Conservation (phyloP, 2,113 vertebrate species). For the Rhinogobius similis region DNA sequence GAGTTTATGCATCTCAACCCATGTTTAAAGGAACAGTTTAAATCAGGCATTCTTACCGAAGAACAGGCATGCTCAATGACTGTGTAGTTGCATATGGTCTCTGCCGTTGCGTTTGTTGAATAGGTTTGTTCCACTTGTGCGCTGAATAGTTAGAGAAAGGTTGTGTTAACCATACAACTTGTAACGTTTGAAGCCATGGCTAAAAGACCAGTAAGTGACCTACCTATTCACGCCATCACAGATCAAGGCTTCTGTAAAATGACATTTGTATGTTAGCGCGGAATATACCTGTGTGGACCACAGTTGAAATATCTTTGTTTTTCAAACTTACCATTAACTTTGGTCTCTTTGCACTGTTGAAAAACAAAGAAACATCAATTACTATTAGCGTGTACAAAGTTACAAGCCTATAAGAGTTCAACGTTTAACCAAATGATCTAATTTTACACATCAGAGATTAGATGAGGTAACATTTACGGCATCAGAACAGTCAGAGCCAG, state of each 20-base stretch:
- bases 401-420: neutral
- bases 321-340: slow-evolving; percentile 44
- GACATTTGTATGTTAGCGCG: neutral
- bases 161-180: neutral
- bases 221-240: slow-evolving; percentile 33
- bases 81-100: slow-evolving; percentile 34
- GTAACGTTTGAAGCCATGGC: neutral
- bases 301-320: neutral
- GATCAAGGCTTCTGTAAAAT: slow-evolving; percentile 35
- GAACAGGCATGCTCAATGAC: slow-evolving; percentile 51
- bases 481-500: no score
- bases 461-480: neutral
- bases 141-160: neutral
- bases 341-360: slow-evolving; percentile 49
- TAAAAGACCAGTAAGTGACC: neutral
- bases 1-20: neutral
- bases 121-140: slow-evolving; percentile 3
- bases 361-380: slow-evolving; percentile 5
- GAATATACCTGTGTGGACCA: neutral
- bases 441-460: neutral
- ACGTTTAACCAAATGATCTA: no score
- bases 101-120: neutral
- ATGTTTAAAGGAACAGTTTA: neutral
- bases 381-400: neutral
- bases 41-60: slow-evolving; percentile 30